Evolutionary conservation across 2,888 invertebrate species (phyloP), one percentile per base, ranked within the genome.

Genomic region (Saturnia pavonia): DNA sequence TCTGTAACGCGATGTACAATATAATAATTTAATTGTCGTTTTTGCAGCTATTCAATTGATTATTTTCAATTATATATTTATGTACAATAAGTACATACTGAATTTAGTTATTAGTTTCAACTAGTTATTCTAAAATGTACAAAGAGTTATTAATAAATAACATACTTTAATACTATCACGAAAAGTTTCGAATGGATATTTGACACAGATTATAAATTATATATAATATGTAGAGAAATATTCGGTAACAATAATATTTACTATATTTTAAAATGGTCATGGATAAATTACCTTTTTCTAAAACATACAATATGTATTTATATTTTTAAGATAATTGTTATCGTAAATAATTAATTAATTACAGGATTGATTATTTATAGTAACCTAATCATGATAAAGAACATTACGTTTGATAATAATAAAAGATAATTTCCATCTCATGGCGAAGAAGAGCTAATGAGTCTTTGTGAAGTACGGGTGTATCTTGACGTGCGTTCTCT

Each of bases 391-490:
- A 34, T 7, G 27, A 34, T 63, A 34, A 34, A 34, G 6, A 2
- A 63, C 27, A 54, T 63, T 66, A 70, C 48, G 42, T 70, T 51
- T 66, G 42, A 66, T 66, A 54, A 54, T 71, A 67, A 63, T 67
- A 67, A 72, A 67, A 65, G 69, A 60, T 67, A 66, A 68, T 69
- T 67, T 67, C 27, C 80, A 82, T 83, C 83, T 84, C 80, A 76
- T 77, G 80, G 80, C 82, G 81, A 89, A 84, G 86, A 89, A 84
- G 86, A 89, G 86, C 87, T 90, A 91, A 91, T 91, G 89, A 90
- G 89, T 88, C 90, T 91, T 87, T 88, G 88, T 92, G 89, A 91
- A 91, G 88, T 90, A 89, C 91, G 89, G 87, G 88, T 88, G 86
- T 90, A 88, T 84, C 86, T 88, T 88, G 87, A 88, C 86, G 87